Conservation (phyloP, 2,113 vertebrate species). For the Grallaria varia region DNA sequence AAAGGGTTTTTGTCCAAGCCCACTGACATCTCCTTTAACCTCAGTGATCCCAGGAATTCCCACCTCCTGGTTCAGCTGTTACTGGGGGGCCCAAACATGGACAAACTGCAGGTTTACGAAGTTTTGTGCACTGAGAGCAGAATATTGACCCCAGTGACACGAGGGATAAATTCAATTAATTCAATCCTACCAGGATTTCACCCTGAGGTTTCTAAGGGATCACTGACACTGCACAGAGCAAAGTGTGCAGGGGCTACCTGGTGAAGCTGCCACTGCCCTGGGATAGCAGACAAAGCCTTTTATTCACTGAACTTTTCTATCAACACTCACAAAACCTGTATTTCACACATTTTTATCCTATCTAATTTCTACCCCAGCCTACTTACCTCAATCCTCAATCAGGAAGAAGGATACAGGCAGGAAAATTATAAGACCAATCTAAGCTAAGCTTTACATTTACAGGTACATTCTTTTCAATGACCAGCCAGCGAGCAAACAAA, state of each 20-base stretch:
- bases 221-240: background rate
- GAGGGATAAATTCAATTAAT: background rate
- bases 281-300: background rate
- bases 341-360: background rate
- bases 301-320: background rate
- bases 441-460: background rate
- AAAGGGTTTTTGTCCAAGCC: background rate
- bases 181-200: background rate
- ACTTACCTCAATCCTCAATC: background rate
- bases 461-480: background rate
- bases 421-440: background rate
- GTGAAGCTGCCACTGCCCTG: background rate
- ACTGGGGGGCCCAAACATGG: accelerated
- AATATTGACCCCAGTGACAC: background rate
- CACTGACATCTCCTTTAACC: background rate
- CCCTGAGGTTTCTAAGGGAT: background rate
- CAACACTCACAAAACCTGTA: background rate
- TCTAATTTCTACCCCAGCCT: background rate
- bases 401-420: background rate
- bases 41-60: accelerated
- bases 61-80: background rate
- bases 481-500: background rate
- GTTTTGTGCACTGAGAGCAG: background rate
- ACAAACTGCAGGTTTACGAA: background rate
- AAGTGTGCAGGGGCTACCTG: accelerated